Base-by-base conservation (phyloP, 2,888 invertebrate genomes). In the Ochropacha duplaris region DNA sequence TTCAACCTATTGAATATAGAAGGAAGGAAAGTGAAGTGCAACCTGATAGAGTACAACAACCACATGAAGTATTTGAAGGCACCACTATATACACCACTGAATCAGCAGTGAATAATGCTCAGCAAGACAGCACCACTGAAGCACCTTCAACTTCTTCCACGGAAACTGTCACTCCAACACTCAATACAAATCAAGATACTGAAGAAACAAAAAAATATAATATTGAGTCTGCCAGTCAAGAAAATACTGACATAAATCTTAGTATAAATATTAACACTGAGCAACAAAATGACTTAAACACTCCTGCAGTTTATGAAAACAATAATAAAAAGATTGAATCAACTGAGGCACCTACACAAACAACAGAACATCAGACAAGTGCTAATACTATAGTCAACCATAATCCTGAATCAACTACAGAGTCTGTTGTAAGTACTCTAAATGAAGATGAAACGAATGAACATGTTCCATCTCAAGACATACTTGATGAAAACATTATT, bases 1-100 rank as follows among this genome's bases (percentile, higher is more conserved):
- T 78, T 66, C 86, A 95, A 50, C 74, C 86, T 6, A 61, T 79
- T 57, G 74, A 79, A 56, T 59, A 61, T 50, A 64, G 57, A 54
- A 60, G 61, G 12, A 69, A 64, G 26, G 61, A 73, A 52, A 66
- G 64, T 54, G 57, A 69, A 54, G 83, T 91, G 3, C 83, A 84
- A 54, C 92, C 91, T 50, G 79, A 90, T 62, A 92, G 84, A 69
- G 92, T 92, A 22, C 85, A 87, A 62, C 84, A 87, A 64, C 67
- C 83, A 16, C 90, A 87, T 77, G 90, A 92, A 81, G 90, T 96
- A 26, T 85, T 96, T 66, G 96, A 96, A 81, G 96, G 96, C 14
- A 96, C 96, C 12, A 94, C 94, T 22, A 87, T 96, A 68, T 94
- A 92, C 64, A 82, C 86, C 3, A 83, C 86, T 9, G 85, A 87